These are phyloP conservation scores for Pristiophorus japonicus DNA, from an alignment of 2,113 vertebrate species.

Conservation along the genomic window DNA sequence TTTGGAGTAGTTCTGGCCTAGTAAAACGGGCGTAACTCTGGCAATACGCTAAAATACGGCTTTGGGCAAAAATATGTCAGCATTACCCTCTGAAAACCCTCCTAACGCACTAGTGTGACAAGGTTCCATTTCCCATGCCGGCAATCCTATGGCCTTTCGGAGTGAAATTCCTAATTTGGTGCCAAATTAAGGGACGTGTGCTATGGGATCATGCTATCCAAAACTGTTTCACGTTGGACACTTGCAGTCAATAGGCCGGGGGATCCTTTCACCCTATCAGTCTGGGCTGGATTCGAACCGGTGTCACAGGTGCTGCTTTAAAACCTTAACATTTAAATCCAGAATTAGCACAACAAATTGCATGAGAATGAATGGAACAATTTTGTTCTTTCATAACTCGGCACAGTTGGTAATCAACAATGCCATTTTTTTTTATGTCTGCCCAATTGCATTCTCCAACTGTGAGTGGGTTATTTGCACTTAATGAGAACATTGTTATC, in stretches of 20 bases:
- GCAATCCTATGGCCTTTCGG: not conserved
- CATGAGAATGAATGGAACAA: not conserved
- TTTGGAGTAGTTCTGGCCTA: too few species aligned
- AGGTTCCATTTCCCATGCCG: not conserved
- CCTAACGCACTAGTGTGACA: not conserved
- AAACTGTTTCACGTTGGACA: not conserved
- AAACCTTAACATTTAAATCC: not conserved
- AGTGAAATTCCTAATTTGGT: not conserved
- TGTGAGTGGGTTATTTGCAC: not conserved
- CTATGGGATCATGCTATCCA: not conserved
- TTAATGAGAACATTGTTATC: conserved; percentile 22
- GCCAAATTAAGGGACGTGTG: not conserved
- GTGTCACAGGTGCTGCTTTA: not conserved
- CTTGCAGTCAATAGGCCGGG: not conserved
- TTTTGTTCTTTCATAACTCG: not conserved
- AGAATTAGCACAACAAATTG: not conserved
- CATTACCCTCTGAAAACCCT: not conserved
- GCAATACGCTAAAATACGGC: too few species aligned
- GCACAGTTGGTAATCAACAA: not conserved
- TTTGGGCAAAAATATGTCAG: too few species aligned
- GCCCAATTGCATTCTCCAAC: not conserved
- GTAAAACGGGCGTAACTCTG: too few species aligned
- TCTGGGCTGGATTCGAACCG: not conserved
- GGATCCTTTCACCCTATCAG: not conserved
- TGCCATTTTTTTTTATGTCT: not conserved